These are phyloP conservation scores for Paramormyrops hopkinsi DNA, from an alignment of 2,797 vertebrate genomes.

Conservation along the genomic window DNA sequence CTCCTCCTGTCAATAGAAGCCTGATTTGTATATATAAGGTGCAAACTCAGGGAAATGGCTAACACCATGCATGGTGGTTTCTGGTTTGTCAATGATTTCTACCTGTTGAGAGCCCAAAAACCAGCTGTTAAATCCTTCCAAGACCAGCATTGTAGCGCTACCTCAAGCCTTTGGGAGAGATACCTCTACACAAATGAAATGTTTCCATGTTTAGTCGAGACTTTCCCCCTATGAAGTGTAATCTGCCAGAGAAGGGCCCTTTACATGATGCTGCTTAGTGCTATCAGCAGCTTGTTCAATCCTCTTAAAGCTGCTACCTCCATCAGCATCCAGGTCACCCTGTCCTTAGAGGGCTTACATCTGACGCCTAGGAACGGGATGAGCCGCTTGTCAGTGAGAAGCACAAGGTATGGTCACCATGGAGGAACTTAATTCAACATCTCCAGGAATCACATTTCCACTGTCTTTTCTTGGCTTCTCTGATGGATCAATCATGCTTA, in stretches of 20 bases:
- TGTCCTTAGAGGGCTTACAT: neutral
- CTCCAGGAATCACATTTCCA: neutral
- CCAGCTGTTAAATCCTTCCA: neutral
- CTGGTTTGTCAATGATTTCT: neutral
- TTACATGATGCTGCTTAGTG: neutral
- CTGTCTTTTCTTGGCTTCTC: neutral
- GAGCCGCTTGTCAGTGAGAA: neutral
- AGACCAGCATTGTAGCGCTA: neutral
- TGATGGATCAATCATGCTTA: neutral
- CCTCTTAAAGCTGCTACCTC: neutral
- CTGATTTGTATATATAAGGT: neutral
- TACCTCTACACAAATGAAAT: neutral
- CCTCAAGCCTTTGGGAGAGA: neutral
- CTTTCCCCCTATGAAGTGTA: neutral
- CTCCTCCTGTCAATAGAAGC: neutral
- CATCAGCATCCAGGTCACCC: neutral
- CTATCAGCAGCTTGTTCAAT: neutral
- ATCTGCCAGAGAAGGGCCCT: neutral
- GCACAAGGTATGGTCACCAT: neutral
- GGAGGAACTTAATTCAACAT: neutral
- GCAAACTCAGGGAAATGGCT: neutral
- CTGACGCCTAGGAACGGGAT: neutral
- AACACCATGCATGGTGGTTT: neutral
- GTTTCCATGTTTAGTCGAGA: neutral
- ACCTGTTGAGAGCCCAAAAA: neutral